Percentiles rank a stretch among this genome's conserved stretches.
Evolutionary conservation across 2,797 vertebrate species (phyloP).

Genomic region (Parotocinclus haroldoi): DNA sequence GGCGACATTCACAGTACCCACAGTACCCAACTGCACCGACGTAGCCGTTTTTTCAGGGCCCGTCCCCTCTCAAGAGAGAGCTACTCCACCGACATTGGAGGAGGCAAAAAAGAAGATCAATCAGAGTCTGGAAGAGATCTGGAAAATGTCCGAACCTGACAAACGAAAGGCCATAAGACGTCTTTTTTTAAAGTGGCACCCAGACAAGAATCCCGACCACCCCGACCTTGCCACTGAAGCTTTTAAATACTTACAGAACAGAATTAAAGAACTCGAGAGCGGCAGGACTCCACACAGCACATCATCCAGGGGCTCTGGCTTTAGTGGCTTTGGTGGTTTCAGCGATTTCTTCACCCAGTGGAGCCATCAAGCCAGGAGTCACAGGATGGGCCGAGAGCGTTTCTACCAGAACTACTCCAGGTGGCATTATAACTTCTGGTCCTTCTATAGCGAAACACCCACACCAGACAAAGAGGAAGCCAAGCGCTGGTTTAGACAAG

Average conservation of each 20-base stretch:
- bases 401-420: slow-evolving; percentile 44
- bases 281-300: slow-evolving; percentile 44
- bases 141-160: slow-evolving; percentile 64
- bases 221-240: slow-evolving; percentile 59
- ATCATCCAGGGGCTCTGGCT: slow-evolving; percentile 1
- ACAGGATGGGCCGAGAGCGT: slow-evolving; percentile 57
- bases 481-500: slow-evolving; percentile 73
- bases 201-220: slow-evolving; percentile 73
- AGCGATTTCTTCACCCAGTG: slow-evolving; percentile 60
- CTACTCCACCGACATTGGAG: slow-evolving; percentile 55
- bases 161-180: slow-evolving; percentile 67
- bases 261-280: slow-evolving; percentile 54
- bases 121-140: slow-evolving; percentile 64
- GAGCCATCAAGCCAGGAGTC: slow-evolving; percentile 68
- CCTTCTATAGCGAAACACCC: slow-evolving; percentile 57
- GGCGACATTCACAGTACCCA: slow-evolving; percentile 1
- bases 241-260: slow-evolving; percentile 68
- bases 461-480: slow-evolving; percentile 68
- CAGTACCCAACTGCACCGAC: slow-evolving; percentile 43
- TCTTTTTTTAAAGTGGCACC: slow-evolving; percentile 75
- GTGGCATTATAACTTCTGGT: slow-evolving; percentile 69
- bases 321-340: slow-evolving; percentile 42
- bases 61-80: slow-evolving; percentile 17
- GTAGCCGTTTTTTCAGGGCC: slow-evolving; percentile 36
- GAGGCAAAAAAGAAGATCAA: slow-evolving; percentile 77